Evolutionary conservation across 1,140 invertebrate species (phyloP).

Genomic region (Aphidius gifuensis): DNA sequence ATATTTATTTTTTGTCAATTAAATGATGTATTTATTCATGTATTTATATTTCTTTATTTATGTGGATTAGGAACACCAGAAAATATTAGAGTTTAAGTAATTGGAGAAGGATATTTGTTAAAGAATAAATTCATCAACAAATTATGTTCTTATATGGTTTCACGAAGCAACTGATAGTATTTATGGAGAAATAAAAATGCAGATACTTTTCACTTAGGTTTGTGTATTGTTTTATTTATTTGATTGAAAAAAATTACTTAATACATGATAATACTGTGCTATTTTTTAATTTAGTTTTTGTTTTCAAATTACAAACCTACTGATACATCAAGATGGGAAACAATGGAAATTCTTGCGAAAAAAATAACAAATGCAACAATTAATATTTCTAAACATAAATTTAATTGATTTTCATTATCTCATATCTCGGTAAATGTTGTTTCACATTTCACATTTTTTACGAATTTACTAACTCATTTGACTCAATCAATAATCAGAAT

Average conservation of each 20-base stretch:
- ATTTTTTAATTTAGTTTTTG: too few relatives aligned
- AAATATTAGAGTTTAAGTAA: constrained; percentile 64
- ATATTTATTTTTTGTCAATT: constrained; percentile 12
- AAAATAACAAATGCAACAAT: constrained; percentile 77
- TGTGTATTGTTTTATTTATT: constrained; percentile 13
- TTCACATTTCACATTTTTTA: too few relatives aligned
- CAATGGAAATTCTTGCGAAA: constrained; percentile 65
- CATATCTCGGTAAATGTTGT: too few relatives aligned
- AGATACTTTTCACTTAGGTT: constrained; percentile 62
- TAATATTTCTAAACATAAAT: neutral
- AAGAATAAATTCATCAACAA: constrained; percentile 59
- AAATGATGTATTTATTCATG: constrained; percentile 1
- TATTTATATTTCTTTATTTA: constrained; percentile 28
- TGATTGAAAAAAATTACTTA: neutral
- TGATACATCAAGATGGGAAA: constrained; percentile 74
- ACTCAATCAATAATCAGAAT: too few relatives aligned
- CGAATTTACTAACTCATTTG: too few relatives aligned
- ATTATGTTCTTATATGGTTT: constrained; percentile 64
- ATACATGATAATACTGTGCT: too few relatives aligned
- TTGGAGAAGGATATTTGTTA: constrained; percentile 65
- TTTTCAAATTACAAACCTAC: constrained; percentile 56
- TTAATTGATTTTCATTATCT: too few relatives aligned
- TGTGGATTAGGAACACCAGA: constrained; percentile 60
- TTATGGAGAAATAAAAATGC: constrained; percentile 61
- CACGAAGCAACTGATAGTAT: constrained; percentile 59